Base-by-base conservation (phyloP, 2,113 vertebrate species). In the Capreolus pygargus region DNA sequence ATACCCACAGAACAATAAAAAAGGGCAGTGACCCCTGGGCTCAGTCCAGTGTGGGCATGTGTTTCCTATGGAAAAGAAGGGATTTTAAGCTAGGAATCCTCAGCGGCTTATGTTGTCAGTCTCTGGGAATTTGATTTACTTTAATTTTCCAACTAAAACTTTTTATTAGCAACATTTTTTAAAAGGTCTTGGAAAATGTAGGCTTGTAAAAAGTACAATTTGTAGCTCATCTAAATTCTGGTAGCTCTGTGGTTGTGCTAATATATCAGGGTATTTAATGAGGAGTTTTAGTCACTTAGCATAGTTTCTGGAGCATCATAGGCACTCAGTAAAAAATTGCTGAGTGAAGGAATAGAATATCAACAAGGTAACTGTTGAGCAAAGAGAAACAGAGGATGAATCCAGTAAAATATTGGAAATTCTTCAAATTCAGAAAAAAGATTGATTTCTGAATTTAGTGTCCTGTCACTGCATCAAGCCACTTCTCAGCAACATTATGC, bases 201-300 rank as follows among this genome's bases (percentile, higher is more conserved):
- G 43, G 43, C 25, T 76, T 64, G 74, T 98, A 94, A 89, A 70
- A 54, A 58, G 54, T 86, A 86, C 91, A 84, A 88, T 76, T 60
- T 91, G n/a, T 93, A 58, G 39, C 16, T 97, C 86, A 16, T 97
- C 81, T 95, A 86, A 89, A 97, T 97, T 92, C 91, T 3, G 2
- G 76, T 47, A 86, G 70, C 47, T 90, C 76, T 93, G 85, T 76
- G 33, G 39, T 64, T 79, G 25, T 97, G 43, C 45, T n/a, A 15
- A 60, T 87, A 45, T 52, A 96, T 87, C 25, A 7, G 13, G 47
- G 76, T 45, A 93, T 86, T 95, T 94, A 97, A 94, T 0, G 27
- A 97, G 91, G 30, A 97, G 83, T 57, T 60, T 74, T 60, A 86
- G 36, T 39, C 97, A 61, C 60, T 97, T 97, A 88, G 50, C 27